Evolutionary conservation across 2,888 invertebrate species (phyloP), one percentile per base, ranked within the genome.

Genomic region (Lithophane semibrunnea): DNA sequence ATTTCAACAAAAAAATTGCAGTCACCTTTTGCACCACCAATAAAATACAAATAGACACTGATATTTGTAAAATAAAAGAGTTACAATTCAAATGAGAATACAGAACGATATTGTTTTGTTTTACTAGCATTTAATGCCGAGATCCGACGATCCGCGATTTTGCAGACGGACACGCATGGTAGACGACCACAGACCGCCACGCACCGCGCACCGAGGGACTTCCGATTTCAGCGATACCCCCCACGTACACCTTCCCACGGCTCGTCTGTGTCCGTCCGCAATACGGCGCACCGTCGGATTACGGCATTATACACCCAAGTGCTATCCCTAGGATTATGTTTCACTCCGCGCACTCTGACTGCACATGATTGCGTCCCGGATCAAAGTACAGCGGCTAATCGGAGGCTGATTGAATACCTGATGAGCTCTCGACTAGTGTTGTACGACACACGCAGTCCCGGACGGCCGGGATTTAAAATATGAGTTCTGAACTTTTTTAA

Each of bases 341-440:
- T 42, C 73, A 44, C 13, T 58, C 49, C 21, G 29, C 13, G 9
- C 9, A 49, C 52, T 42, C 42, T 7, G 12, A 16, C 29, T 72
- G 37, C 69, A 56, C 71, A 54, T 72, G 73, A 84, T 84, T 80
- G 54, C 80, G 7, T 68, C 29, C 52, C 37, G 8, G 52, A 70
- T 76, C 44, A 75, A 68, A 79, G 61, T 44, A 37, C 73, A 68
- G 37, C 54, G 52, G 63, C 67, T 83, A 84, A 88, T 86, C 71
- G 79, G 65, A 64, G 68, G 75, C 72, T 82, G 83, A 88, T 87
- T 88, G 86, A 88, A 88, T 87, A 77, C 73, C 74, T 71, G 83
- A 88, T 87, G 87, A 82, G 79, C 44, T 77, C 24, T 52, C 18
- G 10, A n/a, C 71, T 85, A 81, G 83, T 79, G 81, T 61, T 78